Evolutionary conservation across 2,888 invertebrate genomes (phyloP).

Genomic region (Scrobipalpa costella): DNA sequence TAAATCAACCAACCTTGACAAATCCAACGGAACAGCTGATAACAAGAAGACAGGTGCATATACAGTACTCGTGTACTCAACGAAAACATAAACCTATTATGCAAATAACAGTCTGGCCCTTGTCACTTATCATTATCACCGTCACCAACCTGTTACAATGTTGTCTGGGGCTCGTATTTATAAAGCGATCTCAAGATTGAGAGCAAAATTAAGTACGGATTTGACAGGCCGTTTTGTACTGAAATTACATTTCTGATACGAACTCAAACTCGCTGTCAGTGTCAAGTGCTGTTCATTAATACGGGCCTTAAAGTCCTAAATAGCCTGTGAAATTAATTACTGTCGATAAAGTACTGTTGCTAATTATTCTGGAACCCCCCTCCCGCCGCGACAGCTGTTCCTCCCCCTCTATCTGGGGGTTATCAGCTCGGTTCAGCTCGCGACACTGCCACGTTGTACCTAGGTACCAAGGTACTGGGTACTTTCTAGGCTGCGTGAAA

Average conservation of each 20-base stretch:
- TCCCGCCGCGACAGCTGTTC: conserved; percentile 26
- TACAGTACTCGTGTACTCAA: background rate
- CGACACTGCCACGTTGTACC: conserved; percentile 18
- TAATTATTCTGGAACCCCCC: conserved; percentile 59
- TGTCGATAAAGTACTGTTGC: conserved; percentile 59
- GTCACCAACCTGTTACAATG: background rate
- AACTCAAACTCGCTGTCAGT: too few species aligned
- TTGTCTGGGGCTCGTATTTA: background rate
- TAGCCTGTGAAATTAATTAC: conserved; percentile 62
- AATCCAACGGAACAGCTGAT: background rate
- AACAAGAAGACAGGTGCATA: background rate
- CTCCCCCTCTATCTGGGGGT: conserved; percentile 18
- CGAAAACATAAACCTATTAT: conserved; percentile 5
- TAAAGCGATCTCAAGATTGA: too few species aligned
- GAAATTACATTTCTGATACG: too few species aligned
- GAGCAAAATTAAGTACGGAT: too few species aligned
- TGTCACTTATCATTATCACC: too few species aligned
- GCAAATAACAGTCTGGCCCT: background rate
- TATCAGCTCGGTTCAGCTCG: conserved; percentile 9
- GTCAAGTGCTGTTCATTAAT: too few species aligned
- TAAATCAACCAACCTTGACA: background rate
- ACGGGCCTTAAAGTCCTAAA: background rate
- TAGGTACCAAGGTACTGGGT: too few species aligned
- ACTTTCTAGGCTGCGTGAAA: conserved; percentile 15
- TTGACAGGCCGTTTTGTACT: too few species aligned